phyloP scores from a whole-genome alignment of 2,797 vertebrate genomes.

The Acrocephalus scirpaceus region DNA sequence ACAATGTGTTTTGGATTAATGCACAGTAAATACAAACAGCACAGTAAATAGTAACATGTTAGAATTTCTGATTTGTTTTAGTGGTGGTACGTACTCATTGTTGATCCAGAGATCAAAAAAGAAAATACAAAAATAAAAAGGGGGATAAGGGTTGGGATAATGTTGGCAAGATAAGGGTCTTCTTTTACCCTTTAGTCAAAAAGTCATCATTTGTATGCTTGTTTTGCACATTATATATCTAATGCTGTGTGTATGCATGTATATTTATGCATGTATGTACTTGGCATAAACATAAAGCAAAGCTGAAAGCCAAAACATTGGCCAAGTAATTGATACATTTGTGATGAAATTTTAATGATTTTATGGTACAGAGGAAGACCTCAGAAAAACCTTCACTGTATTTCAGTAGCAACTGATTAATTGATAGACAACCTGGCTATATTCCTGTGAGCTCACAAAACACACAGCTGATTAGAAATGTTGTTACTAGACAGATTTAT shows the following conservation, averaged over 20 bases:
- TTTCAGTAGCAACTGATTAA: background rate
- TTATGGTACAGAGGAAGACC: background rate
- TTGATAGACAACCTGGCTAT: background rate
- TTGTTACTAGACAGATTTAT: background rate
- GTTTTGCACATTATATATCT: background rate
- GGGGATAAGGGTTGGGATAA: background rate
- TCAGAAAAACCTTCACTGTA: background rate
- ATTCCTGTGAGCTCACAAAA: background rate
- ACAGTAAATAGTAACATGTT: background rate
- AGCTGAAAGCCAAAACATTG: background rate
- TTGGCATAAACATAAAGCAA: background rate
- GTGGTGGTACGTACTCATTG: background rate
- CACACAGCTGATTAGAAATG: background rate
- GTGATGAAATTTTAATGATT: background rate
- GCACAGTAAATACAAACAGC: rapidly evolving
- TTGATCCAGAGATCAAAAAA: background rate
- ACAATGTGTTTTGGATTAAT: background rate
- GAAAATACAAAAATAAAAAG: background rate
- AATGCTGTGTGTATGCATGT: rapidly evolving
- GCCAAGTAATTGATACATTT: background rate
- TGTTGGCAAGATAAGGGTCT: background rate
- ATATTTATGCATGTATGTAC: background rate
- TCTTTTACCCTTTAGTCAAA: background rate
- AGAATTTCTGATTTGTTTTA: background rate
- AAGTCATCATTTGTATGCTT: background rate